These are phyloP conservation scores for Montipora foliosa DNA, from an alignment of 64 coral and sea anemone genomes.

Conservation along the genomic window DNA sequence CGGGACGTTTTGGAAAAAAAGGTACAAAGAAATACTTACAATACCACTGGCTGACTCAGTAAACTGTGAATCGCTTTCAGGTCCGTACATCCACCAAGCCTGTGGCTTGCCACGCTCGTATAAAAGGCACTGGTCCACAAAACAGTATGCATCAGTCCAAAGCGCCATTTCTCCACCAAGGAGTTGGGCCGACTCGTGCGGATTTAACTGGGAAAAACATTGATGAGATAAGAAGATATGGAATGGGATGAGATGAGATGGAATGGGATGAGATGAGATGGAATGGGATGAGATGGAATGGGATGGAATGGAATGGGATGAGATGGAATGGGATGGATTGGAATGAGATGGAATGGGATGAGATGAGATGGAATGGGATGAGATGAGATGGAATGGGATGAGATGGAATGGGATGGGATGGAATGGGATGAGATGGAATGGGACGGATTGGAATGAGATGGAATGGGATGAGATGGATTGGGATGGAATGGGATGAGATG, in stretches of 20 bases:
- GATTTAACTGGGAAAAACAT: constrained; percentile 42
- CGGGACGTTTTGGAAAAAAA: not conserved
- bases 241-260: not conserved
- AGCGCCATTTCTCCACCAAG: constrained; percentile 89
- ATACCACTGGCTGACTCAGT: constrained; percentile 74
- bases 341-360: too few species aligned
- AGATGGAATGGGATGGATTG: too few species aligned
- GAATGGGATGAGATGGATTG: too few species aligned
- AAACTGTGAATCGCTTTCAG: constrained; percentile 74
- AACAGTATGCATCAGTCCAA: constrained; percentile 88
- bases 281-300: too few species aligned
- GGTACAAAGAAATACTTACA: constrained; percentile 28
- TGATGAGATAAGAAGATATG: not conserved
- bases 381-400: too few species aligned
- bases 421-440: too few species aligned
- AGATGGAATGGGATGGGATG: too few species aligned
- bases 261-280: not conserved
- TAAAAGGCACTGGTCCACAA: constrained; percentile 57
- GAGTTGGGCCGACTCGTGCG: constrained; percentile 54
- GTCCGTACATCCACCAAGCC: constrained; percentile 88
- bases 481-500: too few species aligned
- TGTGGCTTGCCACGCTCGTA: constrained; percentile 15
- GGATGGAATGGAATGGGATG: too few species aligned
- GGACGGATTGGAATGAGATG: too few species aligned
- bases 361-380: too few species aligned